Base-by-base conservation (phyloP, 1,140 invertebrate species). In the Monochamus saltuarius region DNA sequence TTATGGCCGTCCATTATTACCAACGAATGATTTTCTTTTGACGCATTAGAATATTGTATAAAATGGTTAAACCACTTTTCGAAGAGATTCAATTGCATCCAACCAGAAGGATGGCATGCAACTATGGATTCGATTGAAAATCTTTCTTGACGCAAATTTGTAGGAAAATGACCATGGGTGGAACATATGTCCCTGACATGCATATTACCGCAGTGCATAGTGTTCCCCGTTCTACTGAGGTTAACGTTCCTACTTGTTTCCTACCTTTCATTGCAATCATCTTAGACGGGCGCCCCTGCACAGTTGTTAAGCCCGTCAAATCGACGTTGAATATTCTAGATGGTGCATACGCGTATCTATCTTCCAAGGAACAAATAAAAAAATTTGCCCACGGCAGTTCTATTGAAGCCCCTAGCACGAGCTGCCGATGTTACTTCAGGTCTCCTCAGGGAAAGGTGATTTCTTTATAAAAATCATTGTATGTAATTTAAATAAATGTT, bases 121-220 rank as follows among this genome's bases (percentile, higher is more conserved):
- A 8, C 49, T 7, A 54, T 10, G 9, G 52, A 47, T 47, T 11
- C 13, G 38, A n/a, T n/a, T n/a, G n/a, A n/a, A n/a, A n/a, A n/a
- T n/a, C n/a, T n/a, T n/a, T n/a, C n/a, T n/a, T n/a, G n/a, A n/a
- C n/a, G n/a, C n/a, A n/a, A n/a, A n/a, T n/a, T n/a, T n/a, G n/a
- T n/a, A n/a, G n/a, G n/a, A n/a, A n/a, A n/a, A n/a, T n/a, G n/a
- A n/a, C n/a, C n/a, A n/a, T n/a, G n/a, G n/a, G n/a, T n/a, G n/a
- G n/a, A n/a, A n/a, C n/a, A n/a, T n/a, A n/a, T n/a, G n/a, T n/a
- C n/a, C n/a, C n/a, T n/a, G n/a, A n/a, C 55, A 79, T 72, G 40
- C 70, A 69, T 62, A 65, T 68, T 37, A 72, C 59, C 36, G 79
- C 56, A 29, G 80, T 82, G 0, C 80, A 73, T 19, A 78, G 73